Evolutionary conservation across 1,140 invertebrate species (phyloP).

Genomic region (Pseudomyrmex flavicornis): DNA sequence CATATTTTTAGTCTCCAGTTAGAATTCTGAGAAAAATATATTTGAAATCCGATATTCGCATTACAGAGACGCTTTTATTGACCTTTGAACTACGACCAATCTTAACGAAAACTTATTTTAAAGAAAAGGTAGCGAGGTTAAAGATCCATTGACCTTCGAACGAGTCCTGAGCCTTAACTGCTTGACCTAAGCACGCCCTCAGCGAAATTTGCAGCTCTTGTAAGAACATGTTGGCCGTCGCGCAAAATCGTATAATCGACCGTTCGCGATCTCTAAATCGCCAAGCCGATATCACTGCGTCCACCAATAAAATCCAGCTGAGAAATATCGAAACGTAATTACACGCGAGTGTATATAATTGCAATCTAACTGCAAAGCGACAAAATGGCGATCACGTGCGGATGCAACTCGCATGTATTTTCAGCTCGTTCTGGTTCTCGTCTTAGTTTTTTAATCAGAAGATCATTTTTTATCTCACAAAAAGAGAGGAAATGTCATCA

Average conservation of each 20-base stretch:
- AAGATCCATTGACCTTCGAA: neutral
- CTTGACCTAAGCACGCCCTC: neutral
- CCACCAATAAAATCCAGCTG: neutral
- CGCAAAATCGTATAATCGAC: slow-evolving; percentile 36
- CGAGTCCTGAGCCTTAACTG: neutral
- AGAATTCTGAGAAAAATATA: neutral
- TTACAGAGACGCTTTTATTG: neutral
- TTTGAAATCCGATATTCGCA: neutral
- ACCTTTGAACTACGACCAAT: neutral
- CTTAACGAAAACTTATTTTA: neutral
- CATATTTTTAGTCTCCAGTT: neutral
- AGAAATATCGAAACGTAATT: slow-evolving; percentile 38
- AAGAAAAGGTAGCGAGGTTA: neutral
- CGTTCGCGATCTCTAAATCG: slow-evolving; percentile 24
- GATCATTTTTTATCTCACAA: too few relatives aligned
- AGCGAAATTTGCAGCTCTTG: neutral
- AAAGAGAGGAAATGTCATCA: too few relatives aligned
- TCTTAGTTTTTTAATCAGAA: neutral
- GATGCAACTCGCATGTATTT: neutral
- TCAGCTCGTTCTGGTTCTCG: neutral
- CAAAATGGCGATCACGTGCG: slow-evolving; percentile 9
- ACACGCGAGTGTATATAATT: slow-evolving; percentile 26
- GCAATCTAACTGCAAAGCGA: slow-evolving; percentile 7
- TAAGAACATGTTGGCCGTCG: neutral
- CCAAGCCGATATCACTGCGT: slow-evolving; percentile 8